Percentiles rank a stretch among this genome's conserved stretches.
These are phyloP conservation scores for Sebastes minor DNA, from an alignment of 2,797 vertebrate genomes.

Conservation along the genomic window DNA sequence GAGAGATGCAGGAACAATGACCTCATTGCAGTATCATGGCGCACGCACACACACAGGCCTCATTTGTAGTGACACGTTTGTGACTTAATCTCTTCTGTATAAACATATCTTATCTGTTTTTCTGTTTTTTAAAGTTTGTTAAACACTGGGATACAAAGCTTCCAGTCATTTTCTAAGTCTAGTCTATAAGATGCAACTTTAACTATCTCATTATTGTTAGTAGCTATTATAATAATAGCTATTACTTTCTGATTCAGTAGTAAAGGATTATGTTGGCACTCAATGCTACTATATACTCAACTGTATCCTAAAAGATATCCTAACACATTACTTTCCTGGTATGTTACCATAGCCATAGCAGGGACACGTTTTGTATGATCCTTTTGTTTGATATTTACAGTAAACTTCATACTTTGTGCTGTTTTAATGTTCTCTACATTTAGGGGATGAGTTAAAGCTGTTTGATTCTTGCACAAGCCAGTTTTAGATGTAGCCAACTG, in stretches of 20 bases:
- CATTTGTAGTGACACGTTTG: background rate
- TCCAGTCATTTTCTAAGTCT: background rate
- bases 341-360: background rate
- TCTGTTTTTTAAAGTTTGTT: background rate
- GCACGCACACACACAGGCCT: background rate
- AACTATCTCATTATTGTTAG: background rate
- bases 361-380: background rate
- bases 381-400: background rate
- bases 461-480: background rate
- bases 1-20: background rate
- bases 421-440: background rate
- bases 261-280: background rate
- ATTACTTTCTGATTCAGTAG: background rate
- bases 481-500: background rate
- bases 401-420: background rate
- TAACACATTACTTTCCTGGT: background rate
- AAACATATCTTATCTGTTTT: background rate
- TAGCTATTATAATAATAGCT: background rate
- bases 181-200: too few relatives aligned
- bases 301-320: background rate
- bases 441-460: background rate
- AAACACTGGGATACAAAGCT: background rate
- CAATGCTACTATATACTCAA: background rate
- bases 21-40: background rate
- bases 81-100: background rate